Evolutionary conservation across 2,797 vertebrate genomes (phyloP), one percentile per base, ranked within the genome.

Genomic region (Phataginus tricuspis): DNA sequence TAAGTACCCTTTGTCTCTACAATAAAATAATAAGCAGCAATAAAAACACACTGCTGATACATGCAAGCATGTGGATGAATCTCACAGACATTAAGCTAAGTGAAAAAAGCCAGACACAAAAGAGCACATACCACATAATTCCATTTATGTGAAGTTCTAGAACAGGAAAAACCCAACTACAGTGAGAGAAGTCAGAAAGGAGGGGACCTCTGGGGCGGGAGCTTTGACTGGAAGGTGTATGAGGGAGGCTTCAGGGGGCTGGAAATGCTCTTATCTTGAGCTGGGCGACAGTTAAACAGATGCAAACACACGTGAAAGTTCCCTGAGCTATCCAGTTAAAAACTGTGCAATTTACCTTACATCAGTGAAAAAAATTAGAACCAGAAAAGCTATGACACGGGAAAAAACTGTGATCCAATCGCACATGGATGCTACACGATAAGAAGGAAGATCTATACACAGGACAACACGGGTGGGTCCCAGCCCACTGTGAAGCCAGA

Each of bases 341-440:
- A 37, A 31, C 84, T 72, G 18, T 13, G 55, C 9, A 8, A 45
- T 37, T 63, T 5, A 34, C 68, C 77, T 31, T 15, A 16, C 0
- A 2, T 31, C 49, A 49, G 51, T 16, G 53, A 13, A 21, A n/a
- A 39, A 29, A 31, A 68, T 14, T 23, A 49, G 59, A 66, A 49
- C 53, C 18, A 39, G 92, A 15, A 75, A 57, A 66, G 49, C 25
- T 4, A 37, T 1, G 18, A 16, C 7, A 4, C 3, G 16, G 71
- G 37, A 31, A 42, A 64, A 72, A 19, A 59, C 2, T 10, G 61
- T 18, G 55, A 45, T 12, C 21, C 14, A 12, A 1, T 9, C 9
- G 2, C 55, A 53, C 13, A 18, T 21, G 78, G 12, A n/a, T 0
- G n/a, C 12, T 2, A 1, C 7, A 15, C 25, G 16, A 51, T 3